Evolutionary conservation across 2,797 vertebrate genomes (phyloP).

Genomic region (Premnoplex brunnescens): DNA sequence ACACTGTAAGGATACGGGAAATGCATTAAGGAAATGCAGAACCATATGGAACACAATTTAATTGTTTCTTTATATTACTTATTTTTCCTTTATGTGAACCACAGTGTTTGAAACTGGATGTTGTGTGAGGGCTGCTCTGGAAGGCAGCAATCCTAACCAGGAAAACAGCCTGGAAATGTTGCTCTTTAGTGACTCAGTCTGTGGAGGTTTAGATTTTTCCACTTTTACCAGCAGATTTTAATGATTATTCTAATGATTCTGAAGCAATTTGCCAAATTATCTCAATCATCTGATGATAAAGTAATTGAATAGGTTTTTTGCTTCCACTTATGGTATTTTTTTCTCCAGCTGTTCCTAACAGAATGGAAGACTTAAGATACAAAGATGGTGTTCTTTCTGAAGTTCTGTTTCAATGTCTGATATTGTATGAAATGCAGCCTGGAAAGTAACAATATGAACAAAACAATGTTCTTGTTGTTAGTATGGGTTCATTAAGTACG

Average conservation of each 20-base stretch:
- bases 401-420: neutral
- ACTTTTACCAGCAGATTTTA: neutral
- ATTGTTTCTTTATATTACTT: neutral
- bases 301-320: neutral
- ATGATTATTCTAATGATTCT: neutral
- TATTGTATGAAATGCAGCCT: neutral
- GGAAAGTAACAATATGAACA: neutral
- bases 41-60: fast-evolving
- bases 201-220: neutral
- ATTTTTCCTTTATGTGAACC: neutral
- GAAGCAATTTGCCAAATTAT: neutral
- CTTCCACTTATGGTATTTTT: neutral
- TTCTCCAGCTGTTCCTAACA: neutral
- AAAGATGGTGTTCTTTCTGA: neutral
- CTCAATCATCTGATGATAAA: neutral
- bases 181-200: neutral
- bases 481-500: neutral
- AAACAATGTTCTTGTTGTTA: neutral
- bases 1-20: neutral
- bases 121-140: neutral
- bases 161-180: neutral
- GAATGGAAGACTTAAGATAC: neutral
- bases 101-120: neutral
- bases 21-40: neutral
- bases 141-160: neutral